These are phyloP conservation scores for Drosophila emarginata DNA, from an alignment of 2,888 invertebrate genomes.

Conservation along the genomic window DNA sequence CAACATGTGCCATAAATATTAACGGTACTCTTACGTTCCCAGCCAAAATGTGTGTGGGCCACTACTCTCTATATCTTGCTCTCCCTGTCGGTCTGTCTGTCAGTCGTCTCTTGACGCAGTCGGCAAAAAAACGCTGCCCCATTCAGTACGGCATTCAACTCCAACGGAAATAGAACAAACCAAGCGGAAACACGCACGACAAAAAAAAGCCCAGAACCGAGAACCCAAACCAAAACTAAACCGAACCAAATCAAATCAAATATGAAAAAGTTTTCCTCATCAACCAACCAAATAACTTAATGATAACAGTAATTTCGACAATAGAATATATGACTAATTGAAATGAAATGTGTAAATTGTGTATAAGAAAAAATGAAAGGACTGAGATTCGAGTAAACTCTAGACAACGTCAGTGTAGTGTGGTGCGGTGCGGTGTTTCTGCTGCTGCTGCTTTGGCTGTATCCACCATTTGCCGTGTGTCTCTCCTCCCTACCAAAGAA, in stretches of 20 bases:
- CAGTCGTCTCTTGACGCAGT: slow-evolving; percentile 38
- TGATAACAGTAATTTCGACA: slow-evolving; percentile 49
- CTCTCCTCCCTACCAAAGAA: slow-evolving; percentile 14
- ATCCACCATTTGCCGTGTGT: slow-evolving; percentile 39
- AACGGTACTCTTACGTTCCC: slow-evolving; percentile 62
- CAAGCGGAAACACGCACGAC: slow-evolving; percentile 71
- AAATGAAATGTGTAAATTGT: slow-evolving; percentile 5
- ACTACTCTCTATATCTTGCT: slow-evolving; percentile 25
- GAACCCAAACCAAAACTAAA: neutral
- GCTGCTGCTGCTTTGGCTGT: slow-evolving; percentile 26
- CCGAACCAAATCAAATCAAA: slow-evolving; percentile 31
- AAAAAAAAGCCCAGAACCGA: slow-evolving; percentile 12
- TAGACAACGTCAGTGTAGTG: neutral
- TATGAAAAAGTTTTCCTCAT: slow-evolving; percentile 62
- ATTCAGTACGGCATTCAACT: slow-evolving; percentile 67
- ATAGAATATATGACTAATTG: slow-evolving; percentile 55
- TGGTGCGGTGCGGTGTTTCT: slow-evolving; percentile 1
- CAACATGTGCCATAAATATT: slow-evolving; percentile 76
- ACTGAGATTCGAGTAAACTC: slow-evolving; percentile 5
- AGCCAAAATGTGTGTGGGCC: slow-evolving; percentile 34
- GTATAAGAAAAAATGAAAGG: slow-evolving; percentile 1
- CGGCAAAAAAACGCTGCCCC: slow-evolving; percentile 17
- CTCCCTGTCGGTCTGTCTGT: slow-evolving; percentile 30
- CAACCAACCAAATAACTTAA: slow-evolving; percentile 36
- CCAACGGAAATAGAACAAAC: slow-evolving; percentile 72